Base-by-base conservation (phyloP, 2,888 invertebrate species). In the Cotesia congregata region DNA sequence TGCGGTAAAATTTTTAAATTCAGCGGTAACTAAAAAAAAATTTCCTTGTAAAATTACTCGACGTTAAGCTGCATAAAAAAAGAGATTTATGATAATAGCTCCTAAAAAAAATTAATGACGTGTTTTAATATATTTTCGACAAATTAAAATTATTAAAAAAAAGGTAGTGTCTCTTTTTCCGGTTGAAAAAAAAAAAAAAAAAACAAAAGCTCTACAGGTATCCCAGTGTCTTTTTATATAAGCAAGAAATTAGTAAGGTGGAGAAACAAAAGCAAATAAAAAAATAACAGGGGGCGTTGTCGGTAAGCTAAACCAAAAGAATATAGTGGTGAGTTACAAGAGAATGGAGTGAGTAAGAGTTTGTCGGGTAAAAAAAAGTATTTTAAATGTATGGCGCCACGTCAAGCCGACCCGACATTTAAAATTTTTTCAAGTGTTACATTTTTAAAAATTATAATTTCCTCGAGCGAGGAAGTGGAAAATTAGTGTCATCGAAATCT, bases 331-430 rank as follows among this genome's bases (percentile, higher is more conserved):
- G 76, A 72, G 68, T 65, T 59, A 76, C 75, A 78, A 77, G 65
- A 61, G 78, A 79, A 80, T 72, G 81, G 80, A 83, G 78, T 76
- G 80, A 80, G 81, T 77, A 78, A 77, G 82, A 83, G 82, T 62
- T 82, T 83, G 85, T 81, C 86, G 84, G 84, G 85, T 85, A 84
- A 83, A 86, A 86, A 84, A 85, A 84, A 86, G 86, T 83, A 85
- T 30, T 30, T 30, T 86, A 85, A 85, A 83, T 87, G 86, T 86
- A 86, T 88, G 87, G 88, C 88, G 88, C 88, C 88, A 88, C 88
- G 88, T 88, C 85, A 85, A 87, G 86, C 88, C 87, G 85, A 84
- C 83, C 84, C 82, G 83, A 83, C 85, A 77, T 72, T 72, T 64
- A 72, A 62, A 17, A 62, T 77, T 77, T 73, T 72, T 74, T 75